A percentile compares a stretch with the other conserved stretches of the same genome.
phyloP scores from a whole-genome alignment of 2,797 vertebrate species.

The Pseudotriccus pelzelni region DNA sequence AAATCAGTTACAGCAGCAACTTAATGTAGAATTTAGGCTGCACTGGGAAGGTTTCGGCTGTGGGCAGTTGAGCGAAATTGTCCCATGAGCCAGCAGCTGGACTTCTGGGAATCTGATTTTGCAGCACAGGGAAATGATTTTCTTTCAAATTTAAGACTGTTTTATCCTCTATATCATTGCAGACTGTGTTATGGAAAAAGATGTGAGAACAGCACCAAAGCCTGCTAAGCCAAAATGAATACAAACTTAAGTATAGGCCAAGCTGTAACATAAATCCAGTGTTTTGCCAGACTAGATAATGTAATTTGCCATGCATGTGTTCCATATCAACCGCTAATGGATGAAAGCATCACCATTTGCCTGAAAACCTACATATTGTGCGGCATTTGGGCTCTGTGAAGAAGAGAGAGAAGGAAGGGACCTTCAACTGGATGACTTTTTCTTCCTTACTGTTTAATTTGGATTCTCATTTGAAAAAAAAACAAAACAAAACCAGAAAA shows the following conservation, averaged over 20 bases:
- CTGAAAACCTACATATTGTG: not conserved
- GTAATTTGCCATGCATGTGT: not conserved
- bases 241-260: not conserved
- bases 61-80: not conserved
- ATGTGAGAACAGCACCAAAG: not conserved
- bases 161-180: not conserved
- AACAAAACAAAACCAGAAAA: not conserved
- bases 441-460: not conserved
- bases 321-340: not conserved
- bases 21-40: not conserved
- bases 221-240: not conserved
- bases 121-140: not conserved
- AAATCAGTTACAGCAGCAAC: not conserved
- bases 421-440: not conserved
- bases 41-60: not conserved
- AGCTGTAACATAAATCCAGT: not conserved
- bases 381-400: not conserved
- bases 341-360: not conserved
- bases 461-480: not conserved
- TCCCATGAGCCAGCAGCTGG: not conserved
- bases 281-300: not conserved
- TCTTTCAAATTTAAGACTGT: not conserved
- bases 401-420: not conserved
- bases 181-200: not conserved
- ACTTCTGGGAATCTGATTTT: not conserved